Evolutionary conservation across 2,113 vertebrate genomes (phyloP).

Genomic region (Notechis scutatus): DNA sequence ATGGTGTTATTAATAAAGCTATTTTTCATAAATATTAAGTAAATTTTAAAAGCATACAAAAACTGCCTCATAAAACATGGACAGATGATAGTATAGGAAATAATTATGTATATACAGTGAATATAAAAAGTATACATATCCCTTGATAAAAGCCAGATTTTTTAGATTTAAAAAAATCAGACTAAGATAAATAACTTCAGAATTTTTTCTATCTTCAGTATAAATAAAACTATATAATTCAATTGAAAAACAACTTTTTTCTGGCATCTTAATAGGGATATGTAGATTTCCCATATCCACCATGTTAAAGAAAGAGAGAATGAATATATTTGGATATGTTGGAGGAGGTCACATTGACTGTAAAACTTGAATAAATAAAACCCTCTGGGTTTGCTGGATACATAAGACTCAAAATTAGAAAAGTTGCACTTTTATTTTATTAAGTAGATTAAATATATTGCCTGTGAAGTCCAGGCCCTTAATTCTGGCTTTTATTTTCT

Average conservation of each 20-base stretch:
- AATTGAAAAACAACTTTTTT: background rate
- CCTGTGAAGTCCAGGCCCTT: background rate
- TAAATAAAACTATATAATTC: background rate
- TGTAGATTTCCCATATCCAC: background rate
- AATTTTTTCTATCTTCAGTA: background rate
- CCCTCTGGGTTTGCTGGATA: background rate
- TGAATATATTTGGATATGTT: background rate
- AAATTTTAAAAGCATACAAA: background rate
- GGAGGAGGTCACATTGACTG: background rate
- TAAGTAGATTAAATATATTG: background rate
- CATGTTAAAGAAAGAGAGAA: background rate
- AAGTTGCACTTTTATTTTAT: background rate
- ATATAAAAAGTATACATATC: background rate
- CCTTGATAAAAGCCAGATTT: background rate
- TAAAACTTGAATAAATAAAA: background rate
- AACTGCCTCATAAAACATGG: background rate
- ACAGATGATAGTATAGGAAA: background rate
- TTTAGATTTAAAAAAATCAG: background rate
- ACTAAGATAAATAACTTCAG: background rate
- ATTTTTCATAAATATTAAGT: background rate
- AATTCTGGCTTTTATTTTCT: conserved; percentile 21
- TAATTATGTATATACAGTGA: background rate
- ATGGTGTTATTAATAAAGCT: background rate
- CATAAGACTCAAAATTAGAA: background rate
- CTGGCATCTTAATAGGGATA: background rate